Conservation (phyloP, 2,888 invertebrate species). For the Synergus umbraculus region DNA sequence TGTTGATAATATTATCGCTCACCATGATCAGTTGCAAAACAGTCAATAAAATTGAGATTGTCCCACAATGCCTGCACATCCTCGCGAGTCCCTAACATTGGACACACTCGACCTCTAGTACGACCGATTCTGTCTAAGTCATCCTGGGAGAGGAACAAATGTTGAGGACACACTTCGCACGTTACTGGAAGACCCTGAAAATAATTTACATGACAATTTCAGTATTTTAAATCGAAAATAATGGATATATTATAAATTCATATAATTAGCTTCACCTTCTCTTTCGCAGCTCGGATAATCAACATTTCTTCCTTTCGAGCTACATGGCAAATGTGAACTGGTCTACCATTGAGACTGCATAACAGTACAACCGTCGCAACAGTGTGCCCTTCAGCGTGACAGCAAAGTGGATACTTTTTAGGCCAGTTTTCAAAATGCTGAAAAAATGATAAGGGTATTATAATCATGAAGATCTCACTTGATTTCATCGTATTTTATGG, state of each 20-base stretch:
- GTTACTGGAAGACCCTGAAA: constrained; percentile 92
- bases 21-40: constrained; percentile 99
- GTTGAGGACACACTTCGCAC: constrained; percentile 99
- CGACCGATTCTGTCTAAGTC: constrained; percentile 86
- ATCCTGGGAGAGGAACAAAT: constrained; percentile 92
- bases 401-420: constrained; percentile 92
- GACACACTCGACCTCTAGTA: constrained; percentile 90
- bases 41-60: constrained; percentile 95
- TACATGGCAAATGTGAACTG: constrained; percentile 98
- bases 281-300: constrained; percentile 93
- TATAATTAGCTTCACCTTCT: constrained; percentile 77
- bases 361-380: constrained; percentile 95
- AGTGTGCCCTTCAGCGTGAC: constrained; percentile 97
- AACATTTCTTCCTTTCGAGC: constrained; percentile 97
- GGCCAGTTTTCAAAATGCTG: constrained; percentile 96
- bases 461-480: neutral
- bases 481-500: constrained; percentile 5
- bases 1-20: constrained; percentile 40
- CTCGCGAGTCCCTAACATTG: constrained; percentile 89
- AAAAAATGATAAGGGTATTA: constrained; percentile 50
- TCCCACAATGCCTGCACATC: constrained; percentile 99
- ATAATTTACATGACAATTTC: neutral
- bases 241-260: neutral
- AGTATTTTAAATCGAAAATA: neutral
- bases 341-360: constrained; percentile 91